Evolutionary conservation across 2,113 vertebrate genomes (phyloP).

Genomic region (Rhea pennata): DNA sequence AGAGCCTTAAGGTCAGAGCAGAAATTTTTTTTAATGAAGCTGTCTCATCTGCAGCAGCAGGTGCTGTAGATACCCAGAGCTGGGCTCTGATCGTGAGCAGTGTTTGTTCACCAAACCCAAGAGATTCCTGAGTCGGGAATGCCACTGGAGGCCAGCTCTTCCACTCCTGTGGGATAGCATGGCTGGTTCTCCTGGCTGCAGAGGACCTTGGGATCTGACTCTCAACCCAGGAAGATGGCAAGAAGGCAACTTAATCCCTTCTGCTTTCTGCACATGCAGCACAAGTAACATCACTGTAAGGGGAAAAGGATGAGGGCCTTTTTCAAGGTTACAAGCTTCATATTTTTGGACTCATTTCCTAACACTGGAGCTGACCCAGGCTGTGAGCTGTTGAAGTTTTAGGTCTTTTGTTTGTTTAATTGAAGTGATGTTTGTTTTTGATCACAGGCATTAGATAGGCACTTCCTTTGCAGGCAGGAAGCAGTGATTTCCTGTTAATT

Average conservation of each 20-base stretch:
- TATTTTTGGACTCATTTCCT: not conserved
- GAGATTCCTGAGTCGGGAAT: fast-evolving
- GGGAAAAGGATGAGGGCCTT: not conserved
- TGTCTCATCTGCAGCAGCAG: not conserved
- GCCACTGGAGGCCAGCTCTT: fast-evolving
- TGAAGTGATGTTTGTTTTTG: conserved; percentile 71
- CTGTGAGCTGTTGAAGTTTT: conserved; percentile 25
- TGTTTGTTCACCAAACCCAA: fast-evolving
- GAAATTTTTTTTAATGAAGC: not conserved
- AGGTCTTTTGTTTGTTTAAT: conserved; percentile 65
- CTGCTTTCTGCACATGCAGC: fast-evolving
- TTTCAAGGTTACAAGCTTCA: not conserved
- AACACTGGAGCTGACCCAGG: not conserved
- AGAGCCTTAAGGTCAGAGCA: not conserved
- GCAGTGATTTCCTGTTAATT: conserved; percentile 64
- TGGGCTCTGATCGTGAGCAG: not conserved
- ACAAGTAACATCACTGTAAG: fast-evolving
- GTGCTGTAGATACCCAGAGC: fast-evolving
- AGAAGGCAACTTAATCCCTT: fast-evolving
- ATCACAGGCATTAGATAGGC: conserved; percentile 45
- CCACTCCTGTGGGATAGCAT: fast-evolving
- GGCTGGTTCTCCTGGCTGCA: not conserved
- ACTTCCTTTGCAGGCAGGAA: conserved; percentile 71
- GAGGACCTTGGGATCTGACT: not conserved
- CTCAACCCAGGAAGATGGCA: fast-evolving